Evolutionary conservation across 2,113 vertebrate species (phyloP), one percentile per base, ranked within the genome.

Genomic region (Tragelaphus strepsiceros): DNA sequence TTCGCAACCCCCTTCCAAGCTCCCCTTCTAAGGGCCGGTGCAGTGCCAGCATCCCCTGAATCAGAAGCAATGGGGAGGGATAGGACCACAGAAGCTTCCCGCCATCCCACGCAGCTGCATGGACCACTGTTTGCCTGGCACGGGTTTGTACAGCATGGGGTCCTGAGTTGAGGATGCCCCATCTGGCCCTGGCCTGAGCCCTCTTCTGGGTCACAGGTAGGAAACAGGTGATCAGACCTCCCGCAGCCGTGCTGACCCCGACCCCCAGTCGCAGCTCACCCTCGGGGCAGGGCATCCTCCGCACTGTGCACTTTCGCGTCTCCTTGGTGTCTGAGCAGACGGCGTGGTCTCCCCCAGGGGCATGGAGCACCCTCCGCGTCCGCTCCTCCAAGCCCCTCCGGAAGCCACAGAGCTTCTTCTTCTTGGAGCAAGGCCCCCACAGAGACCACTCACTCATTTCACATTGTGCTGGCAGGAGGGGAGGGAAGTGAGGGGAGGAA

Each of bases 371-470:
- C 92, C 98, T 97, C 49, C 99, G 98, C 0, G 98, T 98, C 61
- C 99, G 98, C 24, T 99, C 99, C 98, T 99, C 99, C 0, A 98
- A 99, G 92, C 99, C 99, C 98, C 99, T 99, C 99, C 99, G 99
- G 98, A 99, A 99, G 96, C 99, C 99, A 96, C 99, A 99, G 59
- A 99, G 99, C 99, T 99, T 99, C 98, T 99, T 99, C 98, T 99
- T 99, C 99, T 99, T 99, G 98, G 99, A 99, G 97, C 99, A 99
- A 19, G 99, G 98, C 12, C 99, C 99, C 99, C 99, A 99, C 0
- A 98, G 98, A 49, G 99, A 99, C 99, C 99, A 99, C 97, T 99
- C 99, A 0, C 99, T 99, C 98, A 99, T 99, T 99, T 99, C 99
- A 98, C 99, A 99, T 98, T 99, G 99, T 93, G 99, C 99, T 99